Base-by-base conservation (phyloP, 2,797 vertebrate species). In the Gephyroberyx darwinii region DNA sequence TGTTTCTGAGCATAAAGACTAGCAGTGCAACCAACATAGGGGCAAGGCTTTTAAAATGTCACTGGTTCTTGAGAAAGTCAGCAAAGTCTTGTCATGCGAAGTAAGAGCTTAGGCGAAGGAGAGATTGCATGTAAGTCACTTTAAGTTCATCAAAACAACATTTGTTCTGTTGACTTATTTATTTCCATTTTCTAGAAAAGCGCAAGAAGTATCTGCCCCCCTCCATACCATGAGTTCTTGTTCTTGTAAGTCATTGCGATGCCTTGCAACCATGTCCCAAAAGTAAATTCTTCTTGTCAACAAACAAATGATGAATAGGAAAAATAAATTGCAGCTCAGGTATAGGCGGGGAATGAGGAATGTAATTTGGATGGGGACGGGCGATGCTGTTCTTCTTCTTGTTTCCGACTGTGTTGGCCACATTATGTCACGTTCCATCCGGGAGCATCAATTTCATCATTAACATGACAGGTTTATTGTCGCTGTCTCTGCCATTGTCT, bases 161-260 rank as follows among this genome's bases (percentile, higher is more conserved):
- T 92, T 92, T 90, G 86, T 91, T 87, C 80, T 83, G 47, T 86
- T 89, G 65, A 91, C 75, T 91, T 91, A 91, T 92, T 92, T 82
- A 91, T 91, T 90, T 88, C 75, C 74, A 86, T 91, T 83, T 87
- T 82, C 71, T 50, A 26, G 69, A 72, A 80, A 74, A 75, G 71
- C 56, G 31, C 62, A 62, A 5, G 19, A 65, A 65, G 57, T 67
- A 63, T 69, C 17, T 50, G 57, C 37, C 20, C 12, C 20, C 12
- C 9, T 69, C 20, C 16, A 3, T 47, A 13, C 35, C 56, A 14
- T 30, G n/a, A n/a, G n/a, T n/a, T n/a, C n/a, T n/a, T 20, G 33
- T 33, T 33, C 26, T 8, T 55, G 16, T 5, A 22, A 55, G 53
- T 33, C 30, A 55, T 55, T 33, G 7, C 16, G 14, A 33, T 19